A percentile compares a stretch with the other conserved stretches of the same genome.
These are phyloP conservation scores for Indicator maculatus DNA, from an alignment of 2,113 vertebrate genomes.

Conservation along the genomic window DNA sequence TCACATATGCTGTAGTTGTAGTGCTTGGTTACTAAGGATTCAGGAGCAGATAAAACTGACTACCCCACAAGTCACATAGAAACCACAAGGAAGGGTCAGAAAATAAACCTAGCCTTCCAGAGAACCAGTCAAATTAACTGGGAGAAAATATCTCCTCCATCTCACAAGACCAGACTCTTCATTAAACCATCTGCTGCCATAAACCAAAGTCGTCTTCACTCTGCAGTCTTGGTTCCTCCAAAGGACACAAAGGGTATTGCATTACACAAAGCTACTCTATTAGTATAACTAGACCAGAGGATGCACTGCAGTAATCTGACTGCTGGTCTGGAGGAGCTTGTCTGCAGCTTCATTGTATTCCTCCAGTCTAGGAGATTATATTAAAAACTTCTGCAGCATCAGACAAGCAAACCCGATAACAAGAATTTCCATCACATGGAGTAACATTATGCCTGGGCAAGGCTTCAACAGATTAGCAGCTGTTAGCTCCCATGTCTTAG, in stretches of 20 bases:
- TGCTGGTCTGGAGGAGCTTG: background rate
- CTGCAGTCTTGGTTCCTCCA: background rate
- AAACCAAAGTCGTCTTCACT: background rate
- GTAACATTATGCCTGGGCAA: background rate
- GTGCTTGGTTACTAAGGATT: background rate
- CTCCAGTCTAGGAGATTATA: background rate
- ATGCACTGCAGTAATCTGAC: background rate
- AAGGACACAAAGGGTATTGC: background rate
- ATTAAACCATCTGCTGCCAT: background rate
- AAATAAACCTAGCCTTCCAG: background rate
- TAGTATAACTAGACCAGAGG: background rate
- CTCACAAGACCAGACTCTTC: background rate
- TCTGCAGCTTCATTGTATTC: background rate
- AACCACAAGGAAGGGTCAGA: background rate
- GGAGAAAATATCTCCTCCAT: background rate
- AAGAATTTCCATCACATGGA: background rate
- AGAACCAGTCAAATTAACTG: background rate
- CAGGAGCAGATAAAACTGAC: background rate
- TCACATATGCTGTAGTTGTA: background rate
- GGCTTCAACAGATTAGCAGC: background rate
- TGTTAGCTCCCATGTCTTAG: background rate
- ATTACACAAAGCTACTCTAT: background rate
- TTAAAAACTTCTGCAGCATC: background rate
- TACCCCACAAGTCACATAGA: background rate
- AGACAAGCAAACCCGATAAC: background rate